phyloP scores from a whole-genome alignment of 1,140 invertebrate genomes.

The Trissolcus basalis region DNA sequence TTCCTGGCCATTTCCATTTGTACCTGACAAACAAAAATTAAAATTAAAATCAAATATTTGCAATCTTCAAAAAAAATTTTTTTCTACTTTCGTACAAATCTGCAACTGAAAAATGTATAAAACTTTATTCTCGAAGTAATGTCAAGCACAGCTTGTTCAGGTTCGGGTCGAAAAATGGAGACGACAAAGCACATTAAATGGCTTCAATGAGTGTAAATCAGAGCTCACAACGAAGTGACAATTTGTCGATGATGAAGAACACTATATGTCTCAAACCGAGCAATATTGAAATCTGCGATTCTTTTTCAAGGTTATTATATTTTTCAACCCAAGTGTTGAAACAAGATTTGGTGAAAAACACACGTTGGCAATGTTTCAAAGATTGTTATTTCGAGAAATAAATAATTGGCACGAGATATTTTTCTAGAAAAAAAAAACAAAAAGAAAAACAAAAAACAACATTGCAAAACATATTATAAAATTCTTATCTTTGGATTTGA shows the following conservation, averaged over 20 bases:
- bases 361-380: no score
- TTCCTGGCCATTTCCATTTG: conserved; percentile 61
- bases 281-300: not conserved
- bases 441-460: not conserved
- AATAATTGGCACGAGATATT: no score
- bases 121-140: no score
- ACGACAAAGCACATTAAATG: conserved; percentile 12
- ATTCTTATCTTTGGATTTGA: not conserved
- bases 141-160: no score
- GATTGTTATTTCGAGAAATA: no score
- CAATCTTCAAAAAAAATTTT: no score
- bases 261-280: conserved; percentile 1
- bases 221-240: conserved; percentile 17
- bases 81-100: no score
- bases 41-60: not conserved
- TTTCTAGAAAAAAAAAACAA: no score
- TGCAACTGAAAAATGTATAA: no score
- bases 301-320: not conserved
- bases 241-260: conserved; percentile 22
- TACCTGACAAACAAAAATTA: conserved; percentile 56
- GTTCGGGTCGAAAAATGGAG: no score
- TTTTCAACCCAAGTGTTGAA: no score
- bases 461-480: not conserved
- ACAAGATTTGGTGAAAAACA: no score
- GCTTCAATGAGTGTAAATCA: conserved; percentile 37